Percentiles rank a stretch among this genome's conserved stretches.
Conservation (phyloP, 2,113 vertebrate species). For the Nipponia nippon region DNA sequence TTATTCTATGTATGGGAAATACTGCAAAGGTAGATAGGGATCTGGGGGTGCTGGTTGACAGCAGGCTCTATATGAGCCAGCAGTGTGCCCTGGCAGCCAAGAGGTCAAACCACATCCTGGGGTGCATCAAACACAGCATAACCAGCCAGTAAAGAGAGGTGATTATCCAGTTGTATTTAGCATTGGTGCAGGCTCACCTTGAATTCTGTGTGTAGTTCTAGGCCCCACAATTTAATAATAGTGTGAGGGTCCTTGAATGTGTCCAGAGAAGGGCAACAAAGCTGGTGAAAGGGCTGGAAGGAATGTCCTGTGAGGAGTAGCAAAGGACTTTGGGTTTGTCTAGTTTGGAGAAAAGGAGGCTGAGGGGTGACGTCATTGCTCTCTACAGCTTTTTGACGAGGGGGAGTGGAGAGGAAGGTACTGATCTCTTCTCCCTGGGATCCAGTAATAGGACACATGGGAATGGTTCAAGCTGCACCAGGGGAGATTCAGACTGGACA, state of each 20-base stretch:
- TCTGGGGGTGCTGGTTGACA: neutral
- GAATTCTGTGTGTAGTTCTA: neutral
- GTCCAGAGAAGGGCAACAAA: neutral
- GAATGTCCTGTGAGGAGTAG: rapidly evolving
- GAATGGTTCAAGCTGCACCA: neutral
- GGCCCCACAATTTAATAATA: neutral
- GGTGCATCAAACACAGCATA: neutral
- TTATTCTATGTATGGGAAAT: neutral
- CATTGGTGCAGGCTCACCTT: rapidly evolving
- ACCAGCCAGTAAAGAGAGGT: rapidly evolving
- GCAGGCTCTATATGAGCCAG: neutral
- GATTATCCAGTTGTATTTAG: neutral
- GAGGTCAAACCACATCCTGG: neutral
- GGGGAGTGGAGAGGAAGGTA: neutral
- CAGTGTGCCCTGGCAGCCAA: neutral
- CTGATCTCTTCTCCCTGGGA: neutral
- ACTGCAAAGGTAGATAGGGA: neutral
- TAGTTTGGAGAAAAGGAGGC: neutral
- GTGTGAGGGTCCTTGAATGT: neutral
- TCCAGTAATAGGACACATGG: rapidly evolving
- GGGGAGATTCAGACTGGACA: neutral
- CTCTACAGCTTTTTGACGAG: neutral
- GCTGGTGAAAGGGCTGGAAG: neutral
- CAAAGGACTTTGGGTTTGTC: neutral
- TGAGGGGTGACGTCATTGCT: neutral